Conservation (phyloP, 1,140 invertebrate genomes). For the Aplysia californica region DNA sequence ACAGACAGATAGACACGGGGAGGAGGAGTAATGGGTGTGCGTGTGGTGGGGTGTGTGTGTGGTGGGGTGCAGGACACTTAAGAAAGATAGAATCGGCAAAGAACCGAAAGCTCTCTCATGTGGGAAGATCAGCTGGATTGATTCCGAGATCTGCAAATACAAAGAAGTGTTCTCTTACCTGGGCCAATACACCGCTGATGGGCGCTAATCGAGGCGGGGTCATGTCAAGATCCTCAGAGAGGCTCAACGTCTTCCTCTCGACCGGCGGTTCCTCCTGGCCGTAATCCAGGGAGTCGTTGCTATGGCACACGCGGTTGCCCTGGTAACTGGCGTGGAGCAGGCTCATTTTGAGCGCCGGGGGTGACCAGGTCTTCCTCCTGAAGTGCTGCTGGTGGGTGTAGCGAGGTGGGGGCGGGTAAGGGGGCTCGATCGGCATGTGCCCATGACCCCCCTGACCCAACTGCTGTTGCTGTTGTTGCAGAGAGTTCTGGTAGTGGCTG, state of each 20-base stretch:
- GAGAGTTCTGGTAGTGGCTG: constrained; percentile 15
- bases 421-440: neutral
- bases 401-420: constrained; percentile 4
- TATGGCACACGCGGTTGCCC: constrained; percentile 15
- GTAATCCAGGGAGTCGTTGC: constrained; percentile 25
- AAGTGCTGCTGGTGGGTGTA: constrained; percentile 15
- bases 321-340: constrained; percentile 7
- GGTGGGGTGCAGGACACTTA: too few relatives aligned
- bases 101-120: neutral
- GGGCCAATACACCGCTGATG: constrained; percentile 27
- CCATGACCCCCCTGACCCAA: too few relatives aligned
- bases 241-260: constrained; percentile 2
- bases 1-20: too few relatives aligned
- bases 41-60: too few relatives aligned
- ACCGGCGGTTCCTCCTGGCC: neutral
- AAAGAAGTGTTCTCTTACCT: constrained; percentile 6
- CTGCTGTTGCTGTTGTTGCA: too few relatives aligned
- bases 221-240: constrained; percentile 17
- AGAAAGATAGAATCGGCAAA: too few relatives aligned
- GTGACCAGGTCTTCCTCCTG: constrained; percentile 26
- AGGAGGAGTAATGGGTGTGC: too few relatives aligned
- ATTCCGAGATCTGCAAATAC: too few relatives aligned
- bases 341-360: constrained; percentile 13
- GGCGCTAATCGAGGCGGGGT: constrained; percentile 19
- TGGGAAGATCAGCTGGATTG: neutral